These are phyloP conservation scores for Percopsis transmontana DNA, from an alignment of 2,113 vertebrate genomes.

Conservation along the genomic window DNA sequence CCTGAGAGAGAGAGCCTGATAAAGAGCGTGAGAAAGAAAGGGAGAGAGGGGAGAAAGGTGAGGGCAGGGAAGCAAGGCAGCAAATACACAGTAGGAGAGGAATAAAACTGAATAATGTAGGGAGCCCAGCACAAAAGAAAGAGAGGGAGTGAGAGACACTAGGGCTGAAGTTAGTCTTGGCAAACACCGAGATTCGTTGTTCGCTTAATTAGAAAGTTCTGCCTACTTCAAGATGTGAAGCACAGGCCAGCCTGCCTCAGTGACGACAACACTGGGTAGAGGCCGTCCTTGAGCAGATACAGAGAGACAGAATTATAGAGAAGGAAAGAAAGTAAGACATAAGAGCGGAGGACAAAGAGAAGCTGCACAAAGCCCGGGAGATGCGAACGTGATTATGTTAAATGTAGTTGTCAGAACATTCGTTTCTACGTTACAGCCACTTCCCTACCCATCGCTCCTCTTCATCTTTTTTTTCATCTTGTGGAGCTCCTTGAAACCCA, in stretches of 20 bases:
- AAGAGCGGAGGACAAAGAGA: neutral
- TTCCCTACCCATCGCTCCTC: conserved; percentile 3
- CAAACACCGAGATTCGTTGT: conserved; percentile 61
- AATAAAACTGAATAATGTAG: conserved; percentile 34
- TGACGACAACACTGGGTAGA: conserved; percentile 7
- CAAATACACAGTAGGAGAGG: neutral
- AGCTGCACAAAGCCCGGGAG: conserved; percentile 9
- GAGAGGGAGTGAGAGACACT: conserved; percentile 11
- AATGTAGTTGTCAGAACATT: conserved; percentile 16
- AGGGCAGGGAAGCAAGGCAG: conserved; percentile 1
- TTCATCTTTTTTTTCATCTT: conserved; percentile 23
- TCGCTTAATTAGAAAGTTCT: conserved; percentile 52
- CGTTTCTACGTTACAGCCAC: conserved; percentile 25
- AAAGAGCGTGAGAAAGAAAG: neutral
- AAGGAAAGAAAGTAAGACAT: neutral
- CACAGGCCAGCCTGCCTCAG: conserved; percentile 38
- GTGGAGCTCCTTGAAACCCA: conserved; percentile 61
- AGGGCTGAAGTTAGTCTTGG: conserved; percentile 59
- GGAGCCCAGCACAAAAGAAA: conserved; percentile 36
- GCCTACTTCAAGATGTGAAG: conserved; percentile 43
- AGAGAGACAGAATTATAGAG: neutral
- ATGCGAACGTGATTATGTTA: conserved; percentile 33
- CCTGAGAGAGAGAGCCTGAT: neutral
- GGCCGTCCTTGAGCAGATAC: conserved; percentile 9
- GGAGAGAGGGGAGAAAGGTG: conserved; percentile 18